A percentile compares a stretch with the other conserved stretches of the same genome.
These are phyloP conservation scores for Aix galericulata DNA, from an alignment of 2,113 vertebrate genomes.

Conservation along the genomic window DNA sequence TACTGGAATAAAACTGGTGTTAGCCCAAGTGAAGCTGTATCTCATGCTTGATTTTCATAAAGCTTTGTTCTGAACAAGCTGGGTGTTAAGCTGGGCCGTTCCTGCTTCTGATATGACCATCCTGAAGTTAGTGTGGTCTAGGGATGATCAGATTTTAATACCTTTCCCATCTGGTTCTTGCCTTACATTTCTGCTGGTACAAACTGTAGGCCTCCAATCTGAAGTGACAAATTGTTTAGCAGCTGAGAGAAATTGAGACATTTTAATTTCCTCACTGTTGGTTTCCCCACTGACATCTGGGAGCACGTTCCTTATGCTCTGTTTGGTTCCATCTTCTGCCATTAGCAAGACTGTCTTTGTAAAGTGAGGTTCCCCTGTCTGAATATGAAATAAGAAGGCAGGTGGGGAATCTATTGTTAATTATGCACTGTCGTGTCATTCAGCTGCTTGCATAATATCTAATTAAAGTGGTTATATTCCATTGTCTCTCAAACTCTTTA, in stretches of 20 bases:
- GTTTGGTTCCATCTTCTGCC: neutral
- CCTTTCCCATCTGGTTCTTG: neutral
- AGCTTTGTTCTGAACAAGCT: neutral
- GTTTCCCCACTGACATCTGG: neutral
- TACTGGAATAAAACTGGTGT: fast-evolving
- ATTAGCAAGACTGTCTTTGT: neutral
- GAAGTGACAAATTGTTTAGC: neutral
- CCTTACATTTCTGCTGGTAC: neutral
- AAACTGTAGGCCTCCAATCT: neutral
- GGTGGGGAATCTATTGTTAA: neutral
- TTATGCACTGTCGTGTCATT: neutral
- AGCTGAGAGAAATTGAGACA: neutral
- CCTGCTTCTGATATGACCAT: neutral
- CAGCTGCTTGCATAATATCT: neutral
- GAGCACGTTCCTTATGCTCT: neutral
- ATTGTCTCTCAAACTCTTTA: neutral
- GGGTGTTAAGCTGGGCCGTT: neutral
- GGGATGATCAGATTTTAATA: neutral
- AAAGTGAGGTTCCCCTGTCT: neutral
- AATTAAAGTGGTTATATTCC: neutral
- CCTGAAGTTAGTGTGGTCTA: neutral
- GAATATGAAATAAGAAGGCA: neutral
- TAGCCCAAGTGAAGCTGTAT: neutral
- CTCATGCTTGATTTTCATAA: neutral
- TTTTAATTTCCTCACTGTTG: neutral